Conservation (phyloP, 2,888 invertebrate genomes). For the Anaspis maculata region DNA sequence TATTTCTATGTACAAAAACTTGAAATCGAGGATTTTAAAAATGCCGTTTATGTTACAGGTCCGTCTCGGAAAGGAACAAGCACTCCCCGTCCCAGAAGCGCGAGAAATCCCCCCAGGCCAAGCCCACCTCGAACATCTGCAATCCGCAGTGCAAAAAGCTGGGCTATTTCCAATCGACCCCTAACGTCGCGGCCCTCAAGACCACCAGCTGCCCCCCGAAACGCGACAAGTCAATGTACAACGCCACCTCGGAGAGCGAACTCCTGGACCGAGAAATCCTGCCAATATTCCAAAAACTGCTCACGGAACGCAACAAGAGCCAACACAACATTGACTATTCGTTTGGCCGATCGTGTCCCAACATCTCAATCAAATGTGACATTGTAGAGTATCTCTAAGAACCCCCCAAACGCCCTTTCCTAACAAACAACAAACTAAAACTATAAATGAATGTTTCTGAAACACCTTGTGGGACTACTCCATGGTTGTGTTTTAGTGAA, state of each 20-base stretch:
- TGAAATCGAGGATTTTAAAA: too few relatives aligned
- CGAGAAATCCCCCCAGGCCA: constrained; percentile 29
- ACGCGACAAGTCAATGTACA: constrained; percentile 46
- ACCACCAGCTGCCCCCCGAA: constrained; percentile 21
- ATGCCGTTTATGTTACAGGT: too few relatives aligned
- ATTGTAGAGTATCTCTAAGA: constrained; percentile 85
- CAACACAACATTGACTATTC: constrained; percentile 60
- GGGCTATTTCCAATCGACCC: constrained; percentile 53
- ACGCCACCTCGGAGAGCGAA: constrained; percentile 77
- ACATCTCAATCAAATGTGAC: constrained; percentile 92
- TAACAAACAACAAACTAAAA: constrained; percentile 1
- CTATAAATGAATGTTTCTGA: constrained; percentile 4
- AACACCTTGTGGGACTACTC: constrained; percentile 7
- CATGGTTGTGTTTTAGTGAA: constrained; percentile 15
- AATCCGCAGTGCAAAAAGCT: constrained; percentile 40
- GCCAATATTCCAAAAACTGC: constrained; percentile 86
- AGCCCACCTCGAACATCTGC: constrained; percentile 30
- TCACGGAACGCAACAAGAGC: constrained; percentile 69
- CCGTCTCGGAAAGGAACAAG: constrained; percentile 37
- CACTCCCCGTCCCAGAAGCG: constrained; percentile 32
- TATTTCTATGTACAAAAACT: too few relatives aligned
- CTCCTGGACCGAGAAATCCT: constrained; percentile 74
- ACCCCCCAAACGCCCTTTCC: background rate
- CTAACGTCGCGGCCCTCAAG: constrained; percentile 48
- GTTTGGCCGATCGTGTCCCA: constrained; percentile 82